Base-by-base conservation (phyloP, 2,888 invertebrate species). In the Brachyptera risi region DNA sequence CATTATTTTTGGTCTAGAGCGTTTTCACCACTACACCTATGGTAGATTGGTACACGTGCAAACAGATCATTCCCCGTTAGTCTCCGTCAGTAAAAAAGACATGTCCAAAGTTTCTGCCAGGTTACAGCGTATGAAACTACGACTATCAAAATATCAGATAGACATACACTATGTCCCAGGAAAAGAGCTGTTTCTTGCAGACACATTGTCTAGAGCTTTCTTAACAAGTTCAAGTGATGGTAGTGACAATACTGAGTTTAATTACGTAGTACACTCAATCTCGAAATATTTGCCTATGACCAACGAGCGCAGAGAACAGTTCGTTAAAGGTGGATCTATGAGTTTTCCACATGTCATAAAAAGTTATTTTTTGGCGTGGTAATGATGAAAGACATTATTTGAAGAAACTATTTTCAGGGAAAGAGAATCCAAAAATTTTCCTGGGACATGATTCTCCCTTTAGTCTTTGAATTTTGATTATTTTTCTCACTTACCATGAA, bases 61-160 rank as follows among this genome's bases (percentile, higher is more conserved):
- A 21, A 62, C 47, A 19, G 62, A 59, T 59, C 59, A 62, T 21
- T 59, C 54, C 23, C 62, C 59, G n/a, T 24, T 51, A 21, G 56
- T 44, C 1, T 17, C 59, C 13, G 23, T 62, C 3, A 7, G 31
- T 11, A 31, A 7, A 5, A 31, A 31, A 11, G 31, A 31, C 5
- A 31, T 31, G 11, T 5, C 31, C 11, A 31, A 31, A 11, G 31
- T 31, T 7, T 7, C 31, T 7, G 31, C 31, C 11, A 31, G 31
- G 11, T 11, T 51, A 13, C 51, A 51, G 17, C 15, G 51, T 19
- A 9, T 51, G 35, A 15, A 31, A 11, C 13, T 51, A 2, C 27
- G 21, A 51, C 21, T 27, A 11, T 19, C 17, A 1, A 27, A 31
- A 2, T 51, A 51, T 3, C 9, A 51, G 11, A 7, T 51, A 4